Percentiles rank a stretch among this genome's conserved stretches.
These are phyloP conservation scores for Thaumetopoea pityocampa DNA, from an alignment of 1,140 invertebrate genomes.

Conservation along the genomic window DNA sequence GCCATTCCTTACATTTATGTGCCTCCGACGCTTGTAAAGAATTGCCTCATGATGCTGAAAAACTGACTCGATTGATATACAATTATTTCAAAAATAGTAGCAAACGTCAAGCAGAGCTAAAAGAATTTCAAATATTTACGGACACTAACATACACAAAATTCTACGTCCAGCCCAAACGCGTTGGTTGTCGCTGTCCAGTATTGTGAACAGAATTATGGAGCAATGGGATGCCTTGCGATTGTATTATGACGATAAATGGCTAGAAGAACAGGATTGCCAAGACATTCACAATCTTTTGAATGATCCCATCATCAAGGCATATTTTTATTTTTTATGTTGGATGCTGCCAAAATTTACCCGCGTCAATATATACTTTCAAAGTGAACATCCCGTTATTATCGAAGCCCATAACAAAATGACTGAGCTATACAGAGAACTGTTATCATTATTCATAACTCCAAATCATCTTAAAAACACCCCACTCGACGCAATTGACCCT, in stretches of 20 bases:
- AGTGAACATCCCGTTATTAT: neutral
- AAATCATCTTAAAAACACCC: neutral
- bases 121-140: conserved; percentile 7
- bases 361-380: neutral
- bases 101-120: conserved; percentile 23
- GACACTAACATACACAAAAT: conserved; percentile 21
- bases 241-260: conserved; percentile 11
- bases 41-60: conserved; percentile 36
- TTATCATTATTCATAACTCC: neutral
- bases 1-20: conserved; percentile 50
- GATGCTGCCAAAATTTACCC: neutral
- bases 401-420: neutral
- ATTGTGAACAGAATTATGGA: conserved; percentile 42
- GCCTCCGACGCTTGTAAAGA: conserved; percentile 45
- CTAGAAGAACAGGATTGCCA: conserved; percentile 3
- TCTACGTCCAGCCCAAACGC: conserved; percentile 32
- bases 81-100: conserved; percentile 40
- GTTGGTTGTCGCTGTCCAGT: conserved; percentile 40
- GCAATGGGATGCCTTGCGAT: conserved; percentile 26
- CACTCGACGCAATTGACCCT: neutral
- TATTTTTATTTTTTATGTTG: conserved; percentile 6
- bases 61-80: conserved; percentile 36
- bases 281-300: conserved; percentile 1
- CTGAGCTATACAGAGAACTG: neutral
- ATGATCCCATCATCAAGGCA: conserved; percentile 7